Base-by-base conservation (phyloP, 2,113 vertebrate species). In the Poeciliopsis turrubarensis region DNA sequence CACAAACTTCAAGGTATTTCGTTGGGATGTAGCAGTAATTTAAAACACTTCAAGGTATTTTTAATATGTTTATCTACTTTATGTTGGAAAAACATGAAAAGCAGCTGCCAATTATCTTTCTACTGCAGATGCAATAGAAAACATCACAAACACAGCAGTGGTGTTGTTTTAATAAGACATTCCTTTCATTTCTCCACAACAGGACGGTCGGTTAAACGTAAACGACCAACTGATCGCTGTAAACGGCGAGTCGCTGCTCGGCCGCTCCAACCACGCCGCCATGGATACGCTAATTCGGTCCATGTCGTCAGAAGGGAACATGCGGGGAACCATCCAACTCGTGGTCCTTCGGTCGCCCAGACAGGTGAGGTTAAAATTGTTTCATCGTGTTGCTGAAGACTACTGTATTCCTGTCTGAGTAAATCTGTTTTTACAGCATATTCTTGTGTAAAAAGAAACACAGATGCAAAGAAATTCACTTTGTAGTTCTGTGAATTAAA, bases 251-350 rank as follows among this genome's bases (percentile, higher is more conserved):
- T 95, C 95, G 0, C 94, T 99, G 67, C 75, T 96, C 10, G 95
- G 96, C 37, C 96, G 94, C 87, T 96, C 96, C 37, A 99, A 98
- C 89, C 95, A 97, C 0, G 94, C 96, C 26, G 96, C 97, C 65
- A 98, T 99, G 98, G 97, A 99, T 82, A 96, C 96, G 0, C 94
- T 99, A 39, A 87, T 97, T 1, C 94, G 93, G 61, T 98, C 98
- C 11, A 98, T 99, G 97, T 99, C 98, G 51, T 96, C 95, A 75
- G 97, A 99, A 82, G 97, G 97, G 15, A 98, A 96, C 83, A 90
- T 95, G 39, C 91, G 97, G 7, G 97, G 96, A 3, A 97, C 95
- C 94, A 98, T 98, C 88, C 97, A 98, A 80, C 85, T 99, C 3
- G 95, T 98, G 0, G 93, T 99, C 86, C 92, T 97, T 2, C 93